phyloP scores from a whole-genome alignment of 64 coral and sea anemone genomes.

The Pocillopora verrucosa region DNA sequence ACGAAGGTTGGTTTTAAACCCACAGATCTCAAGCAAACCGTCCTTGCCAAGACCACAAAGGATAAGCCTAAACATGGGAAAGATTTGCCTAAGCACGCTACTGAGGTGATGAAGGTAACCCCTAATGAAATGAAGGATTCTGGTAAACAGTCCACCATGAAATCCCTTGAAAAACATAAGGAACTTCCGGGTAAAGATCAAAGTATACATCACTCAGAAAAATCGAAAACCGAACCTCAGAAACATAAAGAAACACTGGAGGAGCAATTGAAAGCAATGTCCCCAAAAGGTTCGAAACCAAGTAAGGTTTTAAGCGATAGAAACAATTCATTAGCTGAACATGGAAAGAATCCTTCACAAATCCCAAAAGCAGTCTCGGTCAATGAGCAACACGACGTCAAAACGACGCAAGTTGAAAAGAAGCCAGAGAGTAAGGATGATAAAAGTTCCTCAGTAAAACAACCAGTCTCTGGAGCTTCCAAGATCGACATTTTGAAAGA shows the following conservation, averaged over 20 bases:
- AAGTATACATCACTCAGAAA: neutral
- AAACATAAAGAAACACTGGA: neutral
- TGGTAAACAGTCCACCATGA: neutral
- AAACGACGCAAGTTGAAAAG: neutral
- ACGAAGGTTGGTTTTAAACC: neutral
- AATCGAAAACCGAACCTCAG: neutral
- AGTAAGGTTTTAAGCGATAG: neutral
- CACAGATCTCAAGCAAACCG: neutral
- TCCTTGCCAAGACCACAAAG: neutral
- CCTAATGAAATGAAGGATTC: neutral
- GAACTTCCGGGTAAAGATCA: neutral
- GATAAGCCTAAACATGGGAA: neutral
- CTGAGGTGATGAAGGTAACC: neutral
- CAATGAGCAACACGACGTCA: neutral
- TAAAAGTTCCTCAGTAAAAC: neutral
- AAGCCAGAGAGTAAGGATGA: neutral
- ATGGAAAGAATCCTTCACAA: neutral
- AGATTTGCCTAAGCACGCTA: neutral
- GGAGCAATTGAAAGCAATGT: neutral
- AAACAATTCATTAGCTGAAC: neutral
- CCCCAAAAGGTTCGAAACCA: neutral
- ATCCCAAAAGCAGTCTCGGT: neutral
- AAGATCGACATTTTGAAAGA: slow-evolving; percentile 56
- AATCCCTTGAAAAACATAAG: neutral
- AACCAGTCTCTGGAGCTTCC: neutral